phyloP scores from a whole-genome alignment of 2,797 vertebrate species.

The Spatula versicolor region DNA sequence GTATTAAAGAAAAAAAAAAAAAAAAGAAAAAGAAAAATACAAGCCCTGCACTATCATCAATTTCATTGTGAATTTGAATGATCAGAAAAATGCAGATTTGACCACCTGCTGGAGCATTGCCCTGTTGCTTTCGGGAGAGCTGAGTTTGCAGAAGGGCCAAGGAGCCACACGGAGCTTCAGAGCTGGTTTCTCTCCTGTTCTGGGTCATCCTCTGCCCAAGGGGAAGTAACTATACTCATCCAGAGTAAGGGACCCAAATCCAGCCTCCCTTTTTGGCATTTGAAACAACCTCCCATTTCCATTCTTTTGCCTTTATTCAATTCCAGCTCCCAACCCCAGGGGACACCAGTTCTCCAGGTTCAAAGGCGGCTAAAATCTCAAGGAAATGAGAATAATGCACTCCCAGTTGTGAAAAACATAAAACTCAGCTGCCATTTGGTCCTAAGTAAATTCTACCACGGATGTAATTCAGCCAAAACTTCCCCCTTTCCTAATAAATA shows the following conservation, averaged over 20 bases:
- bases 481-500: neutral
- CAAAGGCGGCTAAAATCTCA: neutral
- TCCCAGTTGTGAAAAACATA: neutral
- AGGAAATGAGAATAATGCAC: accelerated
- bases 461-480: neutral
- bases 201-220: neutral
- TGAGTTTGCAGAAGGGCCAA: neutral
- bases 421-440: neutral
- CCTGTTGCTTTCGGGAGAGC: neutral
- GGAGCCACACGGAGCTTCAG: neutral
- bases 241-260: neutral
- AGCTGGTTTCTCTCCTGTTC: neutral
- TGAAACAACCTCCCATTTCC: neutral
- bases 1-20: neutral
- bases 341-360: neutral
- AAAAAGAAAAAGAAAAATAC: neutral
- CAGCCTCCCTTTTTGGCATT: neutral
- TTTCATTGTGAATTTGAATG: neutral
- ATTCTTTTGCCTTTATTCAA: neutral
- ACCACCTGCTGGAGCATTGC: neutral
- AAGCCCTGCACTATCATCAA: neutral
- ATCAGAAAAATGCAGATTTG: constrained; percentile 3
- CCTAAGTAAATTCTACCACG: neutral
- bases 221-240: neutral
- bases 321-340: neutral